Percentiles rank a stretch among this genome's conserved stretches.
Evolutionary conservation across 2,113 vertebrate genomes (phyloP).

Genomic region (Anthoscopus minutus): DNA sequence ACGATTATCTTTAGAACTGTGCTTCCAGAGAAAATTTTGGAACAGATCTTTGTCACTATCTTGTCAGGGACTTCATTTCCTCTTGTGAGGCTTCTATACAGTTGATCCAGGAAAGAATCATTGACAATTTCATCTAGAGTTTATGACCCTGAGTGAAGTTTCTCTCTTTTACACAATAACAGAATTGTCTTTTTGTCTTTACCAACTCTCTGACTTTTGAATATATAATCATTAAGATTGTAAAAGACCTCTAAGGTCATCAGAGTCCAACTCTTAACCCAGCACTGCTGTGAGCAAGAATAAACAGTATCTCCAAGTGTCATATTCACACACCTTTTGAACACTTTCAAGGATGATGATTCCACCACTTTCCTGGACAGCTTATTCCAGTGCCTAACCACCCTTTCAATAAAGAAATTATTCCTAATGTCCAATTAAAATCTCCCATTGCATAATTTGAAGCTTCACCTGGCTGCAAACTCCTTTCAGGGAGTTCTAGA

Average conservation of each 20-base stretch:
- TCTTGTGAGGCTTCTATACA: not conserved
- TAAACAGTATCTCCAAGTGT: not conserved
- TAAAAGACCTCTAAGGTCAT: not conserved
- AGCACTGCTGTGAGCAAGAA: not conserved
- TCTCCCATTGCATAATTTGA: not conserved
- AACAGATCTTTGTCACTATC: not conserved
- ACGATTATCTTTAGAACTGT: not conserved
- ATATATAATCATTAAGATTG: not conserved
- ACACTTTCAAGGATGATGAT: not conserved
- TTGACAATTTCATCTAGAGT: not conserved
- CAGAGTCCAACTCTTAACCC: not conserved
- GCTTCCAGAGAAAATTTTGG: not conserved
- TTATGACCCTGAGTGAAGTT: not conserved
- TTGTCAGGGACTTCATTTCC: not conserved
- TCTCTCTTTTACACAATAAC: not conserved
- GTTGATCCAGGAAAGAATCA: not conserved
- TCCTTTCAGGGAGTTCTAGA: not conserved
- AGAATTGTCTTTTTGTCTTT: not conserved
- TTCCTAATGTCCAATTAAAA: not conserved
- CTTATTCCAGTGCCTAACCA: not conserved
- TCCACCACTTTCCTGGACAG: not conserved
- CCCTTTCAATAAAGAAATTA: not conserved
- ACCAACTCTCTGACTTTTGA: not conserved
- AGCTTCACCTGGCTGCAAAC: not conserved
- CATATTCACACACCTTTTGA: not conserved